These are phyloP conservation scores for Diorhabda carinulata DNA, from an alignment of 1,140 invertebrate genomes.

Conservation along the genomic window DNA sequence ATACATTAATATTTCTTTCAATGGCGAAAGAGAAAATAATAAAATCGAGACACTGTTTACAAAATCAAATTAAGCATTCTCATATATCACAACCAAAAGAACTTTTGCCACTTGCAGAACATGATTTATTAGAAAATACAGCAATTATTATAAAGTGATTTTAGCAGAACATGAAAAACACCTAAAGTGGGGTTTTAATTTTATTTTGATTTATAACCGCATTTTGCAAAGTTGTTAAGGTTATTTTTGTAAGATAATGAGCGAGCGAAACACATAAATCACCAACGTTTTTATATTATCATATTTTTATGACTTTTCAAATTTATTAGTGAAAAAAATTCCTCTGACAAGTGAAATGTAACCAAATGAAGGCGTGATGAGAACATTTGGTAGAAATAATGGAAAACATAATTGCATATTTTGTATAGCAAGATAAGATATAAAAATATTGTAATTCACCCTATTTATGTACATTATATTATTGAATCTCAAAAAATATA, in stretches of 20 bases:
- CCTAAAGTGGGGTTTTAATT: not conserved
- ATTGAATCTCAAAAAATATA: no score
- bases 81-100: not conserved
- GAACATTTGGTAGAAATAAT: no score
- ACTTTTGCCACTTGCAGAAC: conserved; percentile 1
- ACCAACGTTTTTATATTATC: not conserved
- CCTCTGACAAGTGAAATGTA: not conserved
- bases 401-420: no score
- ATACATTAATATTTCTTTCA: no score
- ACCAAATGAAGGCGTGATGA: not conserved
- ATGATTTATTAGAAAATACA: not conserved
- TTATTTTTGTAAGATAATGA: conserved; percentile 3
- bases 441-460: no score
- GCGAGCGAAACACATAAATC: not conserved
- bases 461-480: no score
- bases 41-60: no score
- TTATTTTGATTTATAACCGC: conserved; percentile 1
- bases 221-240: conserved; percentile 1
- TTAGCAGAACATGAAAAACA: not conserved
- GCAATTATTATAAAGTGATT: conserved; percentile 3
- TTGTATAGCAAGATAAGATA: no score
- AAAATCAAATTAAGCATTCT: no score
- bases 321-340: not conserved
- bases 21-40: no score
- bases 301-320: not conserved